Evolutionary conservation across 2,888 invertebrate genomes (phyloP).

Genomic region (Silvanus unidentatus): DNA sequence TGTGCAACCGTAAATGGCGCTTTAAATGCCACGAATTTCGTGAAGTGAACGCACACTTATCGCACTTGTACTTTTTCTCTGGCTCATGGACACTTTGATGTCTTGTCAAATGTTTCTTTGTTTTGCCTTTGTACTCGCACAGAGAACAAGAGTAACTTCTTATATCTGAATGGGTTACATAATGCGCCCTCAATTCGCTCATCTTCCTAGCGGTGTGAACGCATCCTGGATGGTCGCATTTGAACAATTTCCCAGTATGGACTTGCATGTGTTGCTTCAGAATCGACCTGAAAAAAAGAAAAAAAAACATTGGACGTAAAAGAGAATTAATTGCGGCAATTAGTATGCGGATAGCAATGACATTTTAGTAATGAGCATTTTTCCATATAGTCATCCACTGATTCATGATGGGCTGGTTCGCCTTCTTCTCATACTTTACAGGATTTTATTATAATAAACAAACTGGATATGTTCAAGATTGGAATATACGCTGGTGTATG

Average conservation of each 20-base stretch:
- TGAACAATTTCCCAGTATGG: constrained; percentile 52
- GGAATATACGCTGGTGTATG: too few relatives aligned
- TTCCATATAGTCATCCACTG: neutral
- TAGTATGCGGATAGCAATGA: constrained; percentile 12
- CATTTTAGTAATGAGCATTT: constrained; percentile 6
- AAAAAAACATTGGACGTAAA: constrained; percentile 9
- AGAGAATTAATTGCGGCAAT: constrained; percentile 23
- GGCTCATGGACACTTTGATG: constrained; percentile 55
- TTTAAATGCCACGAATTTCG: constrained; percentile 64
- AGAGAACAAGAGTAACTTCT: constrained; percentile 48
- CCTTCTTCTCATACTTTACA: constrained; percentile 4
- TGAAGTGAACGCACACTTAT: constrained; percentile 64
- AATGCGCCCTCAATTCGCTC: constrained; percentile 53
- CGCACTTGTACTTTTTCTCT: constrained; percentile 55
- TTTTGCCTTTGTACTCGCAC: constrained; percentile 54
- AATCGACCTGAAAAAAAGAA: constrained; percentile 46
- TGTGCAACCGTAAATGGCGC: constrained; percentile 74
- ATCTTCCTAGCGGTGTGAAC: constrained; percentile 52
- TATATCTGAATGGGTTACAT: constrained; percentile 51
- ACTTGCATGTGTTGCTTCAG: constrained; percentile 56
- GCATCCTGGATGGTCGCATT: constrained; percentile 54
- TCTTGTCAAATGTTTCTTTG: constrained; percentile 43
- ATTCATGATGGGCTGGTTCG: constrained; percentile 1
- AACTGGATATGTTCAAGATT: too few relatives aligned
- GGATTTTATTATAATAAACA: constrained; percentile 15